These are phyloP conservation scores for Manis javanica DNA, from an alignment of 2,797 vertebrate species.

Conservation along the genomic window DNA sequence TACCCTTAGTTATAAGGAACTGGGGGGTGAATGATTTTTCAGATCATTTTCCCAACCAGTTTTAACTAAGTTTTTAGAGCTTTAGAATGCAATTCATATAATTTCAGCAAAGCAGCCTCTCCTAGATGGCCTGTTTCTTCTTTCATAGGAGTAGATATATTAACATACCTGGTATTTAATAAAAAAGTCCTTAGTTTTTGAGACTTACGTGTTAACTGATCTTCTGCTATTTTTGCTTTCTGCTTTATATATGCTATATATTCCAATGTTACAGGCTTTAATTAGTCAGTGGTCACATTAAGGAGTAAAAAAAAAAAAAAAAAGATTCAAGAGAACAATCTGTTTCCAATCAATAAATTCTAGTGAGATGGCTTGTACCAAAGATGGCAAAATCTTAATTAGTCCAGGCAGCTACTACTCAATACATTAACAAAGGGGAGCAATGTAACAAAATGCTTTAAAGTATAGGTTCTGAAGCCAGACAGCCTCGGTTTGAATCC, in stretches of 20 bases:
- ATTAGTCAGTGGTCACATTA: background rate
- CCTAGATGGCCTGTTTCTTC: background rate
- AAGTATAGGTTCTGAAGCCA: background rate
- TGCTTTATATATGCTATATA: background rate
- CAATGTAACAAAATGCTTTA: background rate
- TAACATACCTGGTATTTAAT: background rate
- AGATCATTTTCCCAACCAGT: background rate
- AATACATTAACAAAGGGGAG: background rate
- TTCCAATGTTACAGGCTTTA: background rate
- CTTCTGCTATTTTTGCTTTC: background rate
- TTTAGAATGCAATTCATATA: background rate
- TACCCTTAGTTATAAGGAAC: background rate
- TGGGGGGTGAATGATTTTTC: background rate
- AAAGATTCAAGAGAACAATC: background rate
- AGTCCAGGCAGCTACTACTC: background rate
- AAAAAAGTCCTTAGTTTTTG: conserved; percentile 29
- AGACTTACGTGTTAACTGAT: background rate
- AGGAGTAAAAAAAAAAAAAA: background rate
- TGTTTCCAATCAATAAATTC: background rate
- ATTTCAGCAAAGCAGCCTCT: background rate
- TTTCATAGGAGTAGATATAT: background rate
- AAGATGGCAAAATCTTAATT: background rate
- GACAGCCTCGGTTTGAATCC: background rate
- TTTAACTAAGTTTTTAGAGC: background rate
- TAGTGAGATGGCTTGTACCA: background rate